Conservation (phyloP, 2,797 vertebrate genomes). For the Onychomys leucogaster region DNA sequence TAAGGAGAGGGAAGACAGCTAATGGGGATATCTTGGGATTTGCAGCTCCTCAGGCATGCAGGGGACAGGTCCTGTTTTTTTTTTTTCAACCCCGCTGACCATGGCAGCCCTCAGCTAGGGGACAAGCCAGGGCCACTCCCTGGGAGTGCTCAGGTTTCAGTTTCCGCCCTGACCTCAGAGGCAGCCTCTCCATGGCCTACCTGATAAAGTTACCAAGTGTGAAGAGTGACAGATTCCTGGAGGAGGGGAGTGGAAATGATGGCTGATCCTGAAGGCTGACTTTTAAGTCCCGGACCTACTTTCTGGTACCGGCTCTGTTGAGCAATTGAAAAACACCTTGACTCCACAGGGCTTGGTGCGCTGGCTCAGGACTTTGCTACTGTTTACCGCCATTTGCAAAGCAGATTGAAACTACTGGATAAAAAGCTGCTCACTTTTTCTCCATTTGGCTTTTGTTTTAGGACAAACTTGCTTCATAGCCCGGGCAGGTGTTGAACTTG, state of each 20-base stretch:
- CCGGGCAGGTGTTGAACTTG: not conserved
- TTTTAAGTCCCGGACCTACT: not conserved
- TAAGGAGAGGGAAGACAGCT: not conserved
- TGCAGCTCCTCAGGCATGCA: accelerated
- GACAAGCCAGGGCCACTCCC: conserved; percentile 7
- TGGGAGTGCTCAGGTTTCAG: conserved; percentile 40
- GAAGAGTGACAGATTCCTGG: conserved; percentile 47
- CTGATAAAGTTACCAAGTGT: conserved; percentile 47
- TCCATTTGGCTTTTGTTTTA: not conserved
- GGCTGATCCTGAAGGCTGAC: not conserved
- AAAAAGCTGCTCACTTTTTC: not conserved
- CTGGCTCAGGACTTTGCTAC: not conserved
- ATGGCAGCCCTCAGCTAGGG: not conserved
- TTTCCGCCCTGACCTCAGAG: not conserved
- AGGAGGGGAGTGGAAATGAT: not conserved
- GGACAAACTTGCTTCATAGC: not conserved
- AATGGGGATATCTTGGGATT: not conserved
- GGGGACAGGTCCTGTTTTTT: not conserved
- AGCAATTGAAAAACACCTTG: not conserved
- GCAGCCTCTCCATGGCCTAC: not conserved
- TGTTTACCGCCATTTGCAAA: not conserved
- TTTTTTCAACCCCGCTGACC: not conserved
- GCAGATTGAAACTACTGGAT: too few species aligned
- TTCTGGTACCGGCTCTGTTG: too few species aligned
- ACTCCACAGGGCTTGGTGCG: not conserved